Percentiles rank a stretch among this genome's conserved stretches.
Conservation (phyloP, 2,113 vertebrate species). For the Aspidoscelis tigris region DNA sequence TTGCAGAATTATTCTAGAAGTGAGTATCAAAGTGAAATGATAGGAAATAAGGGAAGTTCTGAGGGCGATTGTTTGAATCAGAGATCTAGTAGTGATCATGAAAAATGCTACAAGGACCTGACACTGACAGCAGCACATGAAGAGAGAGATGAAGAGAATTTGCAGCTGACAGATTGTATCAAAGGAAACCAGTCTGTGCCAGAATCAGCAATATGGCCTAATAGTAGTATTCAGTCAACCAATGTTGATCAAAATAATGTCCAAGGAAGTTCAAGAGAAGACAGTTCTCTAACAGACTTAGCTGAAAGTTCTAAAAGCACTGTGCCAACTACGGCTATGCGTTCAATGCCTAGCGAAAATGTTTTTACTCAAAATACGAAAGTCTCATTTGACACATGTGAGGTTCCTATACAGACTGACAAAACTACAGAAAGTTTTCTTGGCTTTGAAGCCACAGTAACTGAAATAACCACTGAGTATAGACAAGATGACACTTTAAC, state of each 20-base stretch:
- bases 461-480: background rate
- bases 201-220: background rate
- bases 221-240: conserved; percentile 15
- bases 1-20: conserved; percentile 24
- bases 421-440: conserved; percentile 14
- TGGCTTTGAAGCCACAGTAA: background rate
- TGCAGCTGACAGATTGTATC: background rate
- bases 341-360: background rate
- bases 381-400: conserved; percentile 14
- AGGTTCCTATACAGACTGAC: conserved; percentile 19
- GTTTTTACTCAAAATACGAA: conserved; percentile 15
- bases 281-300: conserved; percentile 27
- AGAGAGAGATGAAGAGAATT: conserved; percentile 24
- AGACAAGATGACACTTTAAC: conserved; percentile 27
- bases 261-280: conserved; percentile 9
- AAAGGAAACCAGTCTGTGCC: conserved; percentile 26
- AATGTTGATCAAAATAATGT: conserved; percentile 48
- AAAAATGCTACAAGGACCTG: conserved; percentile 35
- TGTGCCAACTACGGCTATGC: background rate
- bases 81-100: conserved; percentile 44
- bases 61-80: conserved; percentile 41
- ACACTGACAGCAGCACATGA: background rate
- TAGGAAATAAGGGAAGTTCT: conserved; percentile 38
- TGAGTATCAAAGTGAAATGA: conserved; percentile 30
- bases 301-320: background rate